Percentiles rank a stretch among this genome's conserved stretches.
phyloP scores from a whole-genome alignment of 2,888 invertebrate genomes.

The Diarsia brunnea region DNA sequence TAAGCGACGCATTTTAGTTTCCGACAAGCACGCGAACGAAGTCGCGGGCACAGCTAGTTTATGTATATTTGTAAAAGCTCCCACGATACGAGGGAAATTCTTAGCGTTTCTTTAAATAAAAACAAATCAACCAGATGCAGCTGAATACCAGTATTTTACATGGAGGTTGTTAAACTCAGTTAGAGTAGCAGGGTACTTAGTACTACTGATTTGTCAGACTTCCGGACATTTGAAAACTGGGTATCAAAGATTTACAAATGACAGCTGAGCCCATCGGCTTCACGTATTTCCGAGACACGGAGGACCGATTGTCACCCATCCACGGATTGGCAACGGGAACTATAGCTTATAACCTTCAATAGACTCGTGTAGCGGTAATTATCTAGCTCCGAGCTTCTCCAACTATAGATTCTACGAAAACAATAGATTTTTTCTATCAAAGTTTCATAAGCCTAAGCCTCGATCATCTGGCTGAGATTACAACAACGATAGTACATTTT shows the following conservation, averaged over 20 bases:
- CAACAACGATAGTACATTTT: conserved; percentile 38
- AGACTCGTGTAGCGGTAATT: background rate
- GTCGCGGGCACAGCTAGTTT: too few relatives aligned
- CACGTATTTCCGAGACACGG: background rate
- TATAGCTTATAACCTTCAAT: background rate
- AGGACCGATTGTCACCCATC: background rate
- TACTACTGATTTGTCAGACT: background rate
- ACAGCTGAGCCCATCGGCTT: background rate
- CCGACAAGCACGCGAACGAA: too few relatives aligned
- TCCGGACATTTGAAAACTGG: background rate
- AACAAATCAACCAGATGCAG: background rate
- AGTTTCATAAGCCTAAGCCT: background rate
- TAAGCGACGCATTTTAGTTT: too few relatives aligned
- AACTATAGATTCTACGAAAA: too few relatives aligned
- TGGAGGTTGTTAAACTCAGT: background rate
- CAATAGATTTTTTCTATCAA: background rate
- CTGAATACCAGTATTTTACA: background rate
- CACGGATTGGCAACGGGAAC: background rate
- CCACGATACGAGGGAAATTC: too few relatives aligned
- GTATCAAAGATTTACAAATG: background rate
- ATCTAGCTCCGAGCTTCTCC: background rate
- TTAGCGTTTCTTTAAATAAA: too few relatives aligned
- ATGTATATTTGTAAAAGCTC: too few relatives aligned
- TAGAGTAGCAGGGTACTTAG: background rate
- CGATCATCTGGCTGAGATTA: conserved; percentile 41